These are phyloP conservation scores for Myocastor coypus DNA, from an alignment of 2,113 vertebrate genomes.

Conservation along the genomic window DNA sequence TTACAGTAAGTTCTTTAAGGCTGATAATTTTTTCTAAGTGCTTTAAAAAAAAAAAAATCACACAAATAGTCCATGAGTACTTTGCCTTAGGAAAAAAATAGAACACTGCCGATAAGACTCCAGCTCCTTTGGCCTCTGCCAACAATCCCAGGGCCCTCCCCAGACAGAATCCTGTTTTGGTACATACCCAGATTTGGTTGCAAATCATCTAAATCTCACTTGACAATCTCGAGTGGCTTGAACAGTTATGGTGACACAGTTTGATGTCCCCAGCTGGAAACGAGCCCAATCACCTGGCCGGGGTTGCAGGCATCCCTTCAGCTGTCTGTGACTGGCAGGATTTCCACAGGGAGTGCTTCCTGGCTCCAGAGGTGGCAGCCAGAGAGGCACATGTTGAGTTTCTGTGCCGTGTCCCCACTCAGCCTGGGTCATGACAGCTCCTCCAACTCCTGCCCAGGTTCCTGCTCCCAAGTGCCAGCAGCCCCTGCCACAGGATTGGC, in stretches of 20 bases:
- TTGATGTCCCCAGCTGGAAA: neutral
- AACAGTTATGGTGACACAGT: neutral
- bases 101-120: neutral
- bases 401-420: neutral
- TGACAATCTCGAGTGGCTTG: constrained; percentile 14
- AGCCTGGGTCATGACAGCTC: neutral
- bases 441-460: constrained; percentile 21
- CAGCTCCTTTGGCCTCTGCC: neutral
- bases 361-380: neutral
- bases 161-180: neutral
- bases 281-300: neutral
- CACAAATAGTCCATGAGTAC: neutral
- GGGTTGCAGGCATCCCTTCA: neutral
- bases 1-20: constrained; percentile 40
- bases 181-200: neutral
- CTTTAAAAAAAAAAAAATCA: neutral
- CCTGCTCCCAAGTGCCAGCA: neutral
- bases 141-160: neutral
- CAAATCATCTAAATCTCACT: neutral
- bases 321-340: neutral
- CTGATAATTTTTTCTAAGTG: neutral
- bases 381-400: neutral
- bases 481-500: neutral
- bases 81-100: neutral
- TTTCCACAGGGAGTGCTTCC: neutral